Base-by-base conservation (phyloP, 2,888 invertebrate species). In the Epinotia demarniana region DNA sequence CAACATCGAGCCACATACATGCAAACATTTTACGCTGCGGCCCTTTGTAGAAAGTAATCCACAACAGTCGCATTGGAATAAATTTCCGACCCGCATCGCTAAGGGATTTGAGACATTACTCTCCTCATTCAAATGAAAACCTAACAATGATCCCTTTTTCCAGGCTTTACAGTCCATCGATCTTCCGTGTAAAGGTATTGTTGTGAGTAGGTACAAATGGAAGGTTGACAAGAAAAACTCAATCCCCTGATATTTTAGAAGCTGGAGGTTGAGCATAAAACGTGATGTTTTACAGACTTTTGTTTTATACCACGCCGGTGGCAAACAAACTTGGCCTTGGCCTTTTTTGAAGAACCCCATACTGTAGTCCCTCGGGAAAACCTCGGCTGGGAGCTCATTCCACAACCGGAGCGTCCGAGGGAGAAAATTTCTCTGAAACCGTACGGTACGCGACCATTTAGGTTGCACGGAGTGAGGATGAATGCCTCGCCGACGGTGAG, bases 91-190 rank as follows among this genome's bases (percentile, higher is more conserved):
- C 68, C 46, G 57, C 62, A 46, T 18, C 53, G 46, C 74, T 49
- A 4, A 39, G 68, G 69, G 69, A 69, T 60, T 66, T 58, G 62
- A 62, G 70, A 71, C 70, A 75, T 75, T 74, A 46, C 73, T 70
- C 60, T 64, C 58, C 64, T 63, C 53, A 60, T 53, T 66, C 60
- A n/a, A 53, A 75, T 70, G 60, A 58, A 64, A 71, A 75, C 70
- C 64, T 71, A 71, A 75, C 70, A 75, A 75, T 66, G 75, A 75
- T 71, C 64, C 75, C 60, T 66, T 75, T 68, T 55, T 61, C 43
- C 58, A 43, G 33, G 60, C 64, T 71, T 71, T 60, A 49, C 75
- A 66, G 70, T 75, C 53, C 70, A 75, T 75, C 70, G 75, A 75
- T 75, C 75, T 75, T 66, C 16, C 61, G 18, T 49, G 66, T 66